These are phyloP conservation scores for Arbacia lixula DNA, from an alignment of 53 echinoderm and acorn worm species.

Conservation along the genomic window DNA sequence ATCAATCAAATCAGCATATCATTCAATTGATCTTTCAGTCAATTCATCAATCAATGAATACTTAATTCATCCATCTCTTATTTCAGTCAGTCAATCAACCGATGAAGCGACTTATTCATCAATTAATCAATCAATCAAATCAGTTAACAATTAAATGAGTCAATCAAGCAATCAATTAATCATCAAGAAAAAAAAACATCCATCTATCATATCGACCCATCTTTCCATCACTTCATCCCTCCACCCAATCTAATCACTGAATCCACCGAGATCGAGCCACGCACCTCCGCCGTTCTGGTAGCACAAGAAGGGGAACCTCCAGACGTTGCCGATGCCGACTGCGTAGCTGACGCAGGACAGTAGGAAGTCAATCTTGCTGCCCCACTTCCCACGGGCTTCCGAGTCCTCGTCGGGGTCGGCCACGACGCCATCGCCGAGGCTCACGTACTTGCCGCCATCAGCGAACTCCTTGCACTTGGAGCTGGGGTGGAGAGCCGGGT, in stretches of 20 bases:
- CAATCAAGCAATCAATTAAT: too few species aligned
- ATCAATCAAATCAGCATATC: too few species aligned
- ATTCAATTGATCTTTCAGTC: too few species aligned
- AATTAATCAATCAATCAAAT: too few species aligned
- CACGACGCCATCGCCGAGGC: not conserved
- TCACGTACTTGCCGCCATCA: slow-evolving; percentile 23
- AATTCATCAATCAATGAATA: too few species aligned
- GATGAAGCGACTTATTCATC: too few species aligned
- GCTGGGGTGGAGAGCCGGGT: slow-evolving; percentile 10
- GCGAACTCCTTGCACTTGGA: slow-evolving; percentile 10
- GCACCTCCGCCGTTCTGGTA: slow-evolving; percentile 69
- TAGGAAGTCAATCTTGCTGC: slow-evolving; percentile 48
- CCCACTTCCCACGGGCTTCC: slow-evolving; percentile 62
- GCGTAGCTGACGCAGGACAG: slow-evolving; percentile 72
- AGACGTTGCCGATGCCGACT: slow-evolving; percentile 69
- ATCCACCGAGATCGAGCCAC: not conserved
- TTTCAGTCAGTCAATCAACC: too few species aligned
- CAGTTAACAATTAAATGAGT: too few species aligned
- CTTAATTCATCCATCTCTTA: too few species aligned
- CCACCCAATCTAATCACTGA: not conserved
- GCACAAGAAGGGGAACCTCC: slow-evolving; percentile 73
- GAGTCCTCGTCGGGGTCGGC: slow-evolving; percentile 41
- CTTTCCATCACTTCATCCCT: not conserved
- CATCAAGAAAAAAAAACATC: too few species aligned
- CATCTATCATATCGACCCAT: too few species aligned